A percentile compares a stretch with the other conserved stretches of the same genome.
Conservation (phyloP, 2,888 invertebrate species). For the Gandaritis pyraliata region DNA sequence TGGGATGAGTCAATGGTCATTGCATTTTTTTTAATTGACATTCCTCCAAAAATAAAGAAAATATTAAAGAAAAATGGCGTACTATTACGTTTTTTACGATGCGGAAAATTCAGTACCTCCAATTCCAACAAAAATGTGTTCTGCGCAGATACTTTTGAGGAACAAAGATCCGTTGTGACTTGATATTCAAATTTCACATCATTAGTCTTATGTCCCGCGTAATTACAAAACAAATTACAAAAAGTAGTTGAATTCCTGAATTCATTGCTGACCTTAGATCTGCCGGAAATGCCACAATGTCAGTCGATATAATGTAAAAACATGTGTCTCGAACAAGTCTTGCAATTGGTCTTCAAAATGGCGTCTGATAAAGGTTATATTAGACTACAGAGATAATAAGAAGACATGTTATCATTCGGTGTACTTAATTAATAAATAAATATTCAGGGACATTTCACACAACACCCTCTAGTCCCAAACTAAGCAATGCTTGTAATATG, state of each 20-base stretch:
- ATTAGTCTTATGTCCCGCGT: conserved; percentile 8
- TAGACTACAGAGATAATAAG: neutral
- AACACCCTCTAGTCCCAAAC: too few species aligned
- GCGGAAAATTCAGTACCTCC: too few species aligned
- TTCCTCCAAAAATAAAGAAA: conserved; percentile 9
- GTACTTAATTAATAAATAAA: too few species aligned
- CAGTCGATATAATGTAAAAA: conserved; percentile 18
- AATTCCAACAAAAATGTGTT: too few species aligned
- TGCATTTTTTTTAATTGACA: conserved; percentile 33
- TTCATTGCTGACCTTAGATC: conserved; percentile 19
- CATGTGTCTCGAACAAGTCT: conserved; percentile 21
- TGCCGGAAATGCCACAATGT: conserved; percentile 38
- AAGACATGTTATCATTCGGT: neutral
- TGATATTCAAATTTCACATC: conserved; percentile 6
- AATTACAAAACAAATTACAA: conserved; percentile 17
- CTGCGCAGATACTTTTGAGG: too few species aligned
- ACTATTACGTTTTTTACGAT: too few species aligned
- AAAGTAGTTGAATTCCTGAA: conserved; percentile 13
- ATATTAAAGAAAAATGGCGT: too few species aligned
- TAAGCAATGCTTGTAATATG: too few species aligned
- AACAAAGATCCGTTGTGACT: too few species aligned
- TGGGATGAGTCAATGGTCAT: conserved; percentile 42
- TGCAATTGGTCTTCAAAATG: conserved; percentile 18
- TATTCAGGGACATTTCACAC: too few species aligned
- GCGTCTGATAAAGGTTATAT: neutral